phyloP scores from a whole-genome alignment of 2,113 vertebrate genomes.

The Amphilophus citrinellus region DNA sequence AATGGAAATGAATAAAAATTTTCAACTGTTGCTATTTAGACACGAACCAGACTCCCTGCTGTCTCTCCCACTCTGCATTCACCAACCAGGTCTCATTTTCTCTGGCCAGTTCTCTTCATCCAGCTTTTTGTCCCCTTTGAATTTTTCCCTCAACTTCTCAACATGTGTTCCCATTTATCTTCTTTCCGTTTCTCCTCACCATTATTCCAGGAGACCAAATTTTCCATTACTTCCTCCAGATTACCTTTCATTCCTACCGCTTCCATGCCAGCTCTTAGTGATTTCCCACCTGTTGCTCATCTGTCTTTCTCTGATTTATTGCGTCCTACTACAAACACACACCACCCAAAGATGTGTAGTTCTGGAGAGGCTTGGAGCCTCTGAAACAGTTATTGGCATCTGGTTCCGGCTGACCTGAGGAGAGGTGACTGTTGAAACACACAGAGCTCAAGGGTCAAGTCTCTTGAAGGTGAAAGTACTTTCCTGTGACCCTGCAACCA shows the following conservation, averaged over 20 bases:
- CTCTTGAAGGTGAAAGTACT: slow-evolving; percentile 53
- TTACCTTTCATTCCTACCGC: slow-evolving; percentile 48
- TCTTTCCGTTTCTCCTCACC: slow-evolving; percentile 39
- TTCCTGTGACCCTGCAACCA: slow-evolving; percentile 36
- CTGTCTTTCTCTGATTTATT: slow-evolving; percentile 65
- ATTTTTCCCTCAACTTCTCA: not conserved
- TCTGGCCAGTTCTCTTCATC: not conserved
- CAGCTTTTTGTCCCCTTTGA: not conserved
- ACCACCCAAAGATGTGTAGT: slow-evolving; percentile 25
- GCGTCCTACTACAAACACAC: slow-evolving; percentile 13
- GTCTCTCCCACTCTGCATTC: not conserved
- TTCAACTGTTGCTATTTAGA: not conserved
- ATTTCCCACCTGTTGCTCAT: slow-evolving; percentile 74
- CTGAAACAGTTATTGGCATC: slow-evolving; percentile 34
- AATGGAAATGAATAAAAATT: too few species aligned
- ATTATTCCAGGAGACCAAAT: slow-evolving; percentile 42
- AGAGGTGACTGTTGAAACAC: slow-evolving; percentile 24
- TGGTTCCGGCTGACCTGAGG: slow-evolving; percentile 48
- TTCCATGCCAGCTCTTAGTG: slow-evolving; percentile 10
- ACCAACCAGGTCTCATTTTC: not conserved
- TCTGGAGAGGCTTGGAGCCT: slow-evolving; percentile 41
- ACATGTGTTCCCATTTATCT: slow-evolving; percentile 63
- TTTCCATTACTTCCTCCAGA: slow-evolving; percentile 51
- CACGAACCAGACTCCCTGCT: not conserved
- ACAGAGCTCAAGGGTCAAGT: slow-evolving; percentile 50